A percentile compares a stretch with the other conserved stretches of the same genome.
Conservation (phyloP, 2,888 invertebrate species). For the Allygus modestus region DNA sequence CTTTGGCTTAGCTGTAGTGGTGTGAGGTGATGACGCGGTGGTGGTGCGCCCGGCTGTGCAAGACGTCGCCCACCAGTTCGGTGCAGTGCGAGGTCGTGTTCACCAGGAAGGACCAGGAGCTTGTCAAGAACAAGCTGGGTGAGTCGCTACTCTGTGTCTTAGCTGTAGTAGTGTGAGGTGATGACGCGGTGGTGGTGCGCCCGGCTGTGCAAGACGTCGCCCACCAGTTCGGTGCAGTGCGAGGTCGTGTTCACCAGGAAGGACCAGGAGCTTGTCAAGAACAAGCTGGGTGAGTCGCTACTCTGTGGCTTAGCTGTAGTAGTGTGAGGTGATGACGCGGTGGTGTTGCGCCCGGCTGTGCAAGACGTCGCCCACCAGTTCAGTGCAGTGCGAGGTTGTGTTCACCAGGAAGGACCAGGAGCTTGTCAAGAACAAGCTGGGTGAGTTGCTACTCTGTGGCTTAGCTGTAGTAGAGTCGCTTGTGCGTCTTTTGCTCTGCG, state of each 20-base stretch:
- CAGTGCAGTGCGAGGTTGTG: constrained; percentile 58
- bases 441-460: constrained; percentile 16
- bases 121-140: too few relatives aligned
- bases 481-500: too few relatives aligned
- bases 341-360: constrained; percentile 54
- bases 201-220: constrained; percentile 20
- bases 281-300: neutral
- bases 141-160: too few relatives aligned
- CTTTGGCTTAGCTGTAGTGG: too few relatives aligned
- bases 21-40: constrained; percentile 15
- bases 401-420: constrained; percentile 56
- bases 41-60: constrained; percentile 41
- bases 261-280: too few relatives aligned
- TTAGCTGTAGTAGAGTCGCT: too few relatives aligned
- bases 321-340: constrained; percentile 22
- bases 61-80: constrained; percentile 16
- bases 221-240: constrained; percentile 38
- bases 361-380: constrained; percentile 47
- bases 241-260: constrained; percentile 47
- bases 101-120: constrained; percentile 31
- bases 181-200: constrained; percentile 47
- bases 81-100: constrained; percentile 53
- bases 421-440: constrained; percentile 28
- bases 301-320: too few relatives aligned
- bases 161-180: too few relatives aligned